Conservation (phyloP, 2,113 vertebrate species). For the Pelecanoides urinatrix region DNA sequence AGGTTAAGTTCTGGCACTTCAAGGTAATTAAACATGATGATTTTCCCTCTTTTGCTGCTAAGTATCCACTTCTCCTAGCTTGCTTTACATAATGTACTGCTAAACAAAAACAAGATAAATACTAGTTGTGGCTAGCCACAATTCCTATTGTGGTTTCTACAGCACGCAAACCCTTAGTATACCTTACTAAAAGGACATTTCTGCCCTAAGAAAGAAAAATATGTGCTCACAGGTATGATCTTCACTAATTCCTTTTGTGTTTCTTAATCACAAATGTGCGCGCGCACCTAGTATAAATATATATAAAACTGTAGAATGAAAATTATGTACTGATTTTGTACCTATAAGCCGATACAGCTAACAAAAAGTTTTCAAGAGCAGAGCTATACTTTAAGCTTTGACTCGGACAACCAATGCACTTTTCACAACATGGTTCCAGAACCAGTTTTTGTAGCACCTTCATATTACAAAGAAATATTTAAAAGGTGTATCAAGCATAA, state of each 20-base stretch:
- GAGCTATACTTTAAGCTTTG: background rate
- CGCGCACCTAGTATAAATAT: background rate
- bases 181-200: background rate
- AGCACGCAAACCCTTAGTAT: background rate
- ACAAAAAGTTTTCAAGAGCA: background rate
- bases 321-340: background rate
- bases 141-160: background rate
- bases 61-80: background rate
- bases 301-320: background rate
- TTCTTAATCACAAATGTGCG: background rate
- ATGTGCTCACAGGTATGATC: background rate
- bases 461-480: background rate
- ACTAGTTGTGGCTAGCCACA: background rate
- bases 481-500: background rate
- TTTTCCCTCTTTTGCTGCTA: background rate
- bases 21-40: background rate
- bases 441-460: background rate
- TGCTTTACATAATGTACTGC: background rate
- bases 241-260: background rate
- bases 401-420: background rate
- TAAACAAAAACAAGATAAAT: background rate
- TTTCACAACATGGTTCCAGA: background rate
- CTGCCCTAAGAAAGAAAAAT: background rate
- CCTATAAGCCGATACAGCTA: background rate
- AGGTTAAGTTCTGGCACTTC: background rate